A percentile compares a stretch with the other conserved stretches of the same genome.
phyloP scores from a whole-genome alignment of 1,140 invertebrate genomes.

The Lanistes nyassanus region DNA sequence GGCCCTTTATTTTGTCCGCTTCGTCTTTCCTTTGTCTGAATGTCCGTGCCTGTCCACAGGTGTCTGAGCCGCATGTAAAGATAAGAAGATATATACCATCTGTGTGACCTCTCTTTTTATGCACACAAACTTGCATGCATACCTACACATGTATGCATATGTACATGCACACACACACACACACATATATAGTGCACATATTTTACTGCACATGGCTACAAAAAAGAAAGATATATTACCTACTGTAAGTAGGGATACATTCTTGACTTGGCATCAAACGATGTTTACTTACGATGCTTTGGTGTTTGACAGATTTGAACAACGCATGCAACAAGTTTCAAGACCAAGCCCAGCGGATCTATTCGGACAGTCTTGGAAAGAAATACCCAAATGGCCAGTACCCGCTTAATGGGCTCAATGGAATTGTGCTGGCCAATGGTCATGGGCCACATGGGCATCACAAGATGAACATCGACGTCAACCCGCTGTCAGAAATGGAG shows the following conservation, averaged over 20 bases:
- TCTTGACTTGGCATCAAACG: no score
- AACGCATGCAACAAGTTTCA: slow-evolving; percentile 55
- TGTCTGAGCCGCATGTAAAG: slow-evolving; percentile 4
- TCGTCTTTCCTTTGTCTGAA: not conserved
- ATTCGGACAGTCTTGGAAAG: slow-evolving; percentile 52
- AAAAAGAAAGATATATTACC: not conserved
- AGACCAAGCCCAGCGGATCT: slow-evolving; percentile 59
- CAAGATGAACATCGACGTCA: slow-evolving; percentile 62
- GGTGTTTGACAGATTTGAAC: slow-evolving; percentile 44
- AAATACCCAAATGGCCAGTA: slow-evolving; percentile 51
- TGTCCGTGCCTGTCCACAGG: not conserved
- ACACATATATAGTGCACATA: slow-evolving; percentile 5
- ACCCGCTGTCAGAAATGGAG: slow-evolving; percentile 49
- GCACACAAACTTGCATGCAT: not conserved
- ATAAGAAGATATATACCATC: not conserved
- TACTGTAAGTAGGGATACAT: no score
- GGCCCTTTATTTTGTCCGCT: not conserved
- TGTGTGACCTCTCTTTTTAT: not conserved
- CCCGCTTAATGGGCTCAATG: slow-evolving; percentile 47
- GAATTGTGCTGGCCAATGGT: slow-evolving; percentile 43
- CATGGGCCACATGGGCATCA: slow-evolving; percentile 42
- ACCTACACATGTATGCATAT: slow-evolving; percentile 6
- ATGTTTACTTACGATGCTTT: not conserved
- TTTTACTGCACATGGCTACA: not conserved
- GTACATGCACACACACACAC: slow-evolving; percentile 15